Evolutionary conservation across 2,113 vertebrate genomes (phyloP).

Genomic region (Abramis brama): DNA sequence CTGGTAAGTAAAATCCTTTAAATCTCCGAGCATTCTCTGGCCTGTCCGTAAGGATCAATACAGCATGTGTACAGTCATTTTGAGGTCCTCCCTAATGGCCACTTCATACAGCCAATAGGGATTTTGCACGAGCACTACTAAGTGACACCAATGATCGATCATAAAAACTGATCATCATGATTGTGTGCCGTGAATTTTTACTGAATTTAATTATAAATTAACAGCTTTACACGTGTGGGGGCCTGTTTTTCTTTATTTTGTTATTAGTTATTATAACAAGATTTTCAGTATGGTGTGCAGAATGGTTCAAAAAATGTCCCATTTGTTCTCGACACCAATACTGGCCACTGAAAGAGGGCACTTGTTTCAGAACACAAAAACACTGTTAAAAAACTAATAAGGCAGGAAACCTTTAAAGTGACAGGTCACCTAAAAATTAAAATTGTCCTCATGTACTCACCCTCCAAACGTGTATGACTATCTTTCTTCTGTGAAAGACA

Average conservation of each 20-base stretch:
- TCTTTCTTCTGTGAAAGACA: background rate
- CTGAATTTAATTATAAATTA: background rate
- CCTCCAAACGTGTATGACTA: background rate
- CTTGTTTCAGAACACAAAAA: too few species aligned
- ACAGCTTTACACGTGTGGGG: background rate
- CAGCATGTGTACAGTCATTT: constrained; percentile 39
- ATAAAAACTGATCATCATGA: background rate
- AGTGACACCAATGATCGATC: background rate
- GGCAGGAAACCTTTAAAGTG: background rate
- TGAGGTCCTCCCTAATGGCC: constrained; percentile 44
- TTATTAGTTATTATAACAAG: background rate
- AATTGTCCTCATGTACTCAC: background rate
- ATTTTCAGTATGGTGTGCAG: background rate
- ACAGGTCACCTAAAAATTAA: background rate
- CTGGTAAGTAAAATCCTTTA: constrained; percentile 49
- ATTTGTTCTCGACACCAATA: background rate
- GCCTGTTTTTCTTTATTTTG: background rate
- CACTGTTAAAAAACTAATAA: too few species aligned
- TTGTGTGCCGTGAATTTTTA: background rate
- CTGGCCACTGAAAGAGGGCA: too few species aligned
- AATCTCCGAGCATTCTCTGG: constrained; percentile 45
- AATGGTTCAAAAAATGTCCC: background rate
- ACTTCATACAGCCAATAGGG: constrained; percentile 22
- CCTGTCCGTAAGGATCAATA: constrained; percentile 50
- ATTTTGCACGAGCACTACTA: background rate